phyloP scores from a whole-genome alignment of 2,797 vertebrate species.

The Hephaestus fuliginosus region DNA sequence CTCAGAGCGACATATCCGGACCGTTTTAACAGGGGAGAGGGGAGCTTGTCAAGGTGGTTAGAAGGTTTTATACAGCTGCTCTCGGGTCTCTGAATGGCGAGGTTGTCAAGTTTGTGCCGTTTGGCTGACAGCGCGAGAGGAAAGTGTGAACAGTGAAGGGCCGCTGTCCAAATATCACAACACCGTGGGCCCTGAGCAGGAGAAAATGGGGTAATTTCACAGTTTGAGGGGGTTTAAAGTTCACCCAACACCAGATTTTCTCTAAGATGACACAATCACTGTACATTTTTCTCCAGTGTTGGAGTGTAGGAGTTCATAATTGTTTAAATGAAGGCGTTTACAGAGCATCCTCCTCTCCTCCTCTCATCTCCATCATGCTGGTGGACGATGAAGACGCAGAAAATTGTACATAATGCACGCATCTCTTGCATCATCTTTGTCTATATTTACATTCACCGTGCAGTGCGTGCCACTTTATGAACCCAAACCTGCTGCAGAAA shows the following conservation, averaged over 20 bases:
- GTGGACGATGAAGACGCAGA: neutral
- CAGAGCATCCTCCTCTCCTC: neutral
- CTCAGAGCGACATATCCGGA: slow-evolving; percentile 67
- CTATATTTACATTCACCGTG: neutral
- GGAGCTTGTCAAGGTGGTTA: slow-evolving; percentile 55
- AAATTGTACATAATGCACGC: neutral
- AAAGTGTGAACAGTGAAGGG: slow-evolving; percentile 31
- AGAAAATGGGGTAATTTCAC: neutral
- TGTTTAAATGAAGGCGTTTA: neutral
- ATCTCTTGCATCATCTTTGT: neutral
- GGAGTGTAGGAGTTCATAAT: neutral
- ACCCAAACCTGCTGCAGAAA: slow-evolving; percentile 5
- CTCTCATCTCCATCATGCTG: neutral
- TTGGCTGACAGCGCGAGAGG: slow-evolving; percentile 41
- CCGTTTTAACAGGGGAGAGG: slow-evolving; percentile 53
- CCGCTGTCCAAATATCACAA: slow-evolving; percentile 48
- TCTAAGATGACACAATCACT: neutral
- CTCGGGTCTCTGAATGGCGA: slow-evolving; percentile 51
- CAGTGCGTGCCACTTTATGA: neutral
- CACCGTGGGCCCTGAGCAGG: neutral
- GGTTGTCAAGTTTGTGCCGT: slow-evolving; percentile 50
- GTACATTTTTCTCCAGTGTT: neutral
- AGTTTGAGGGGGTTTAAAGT: neutral
- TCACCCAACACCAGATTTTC: too few relatives aligned
- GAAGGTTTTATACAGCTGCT: slow-evolving; percentile 57